Conservation (phyloP, 2,888 invertebrate species). For the Caenorhabditis sulstoni region DNA sequence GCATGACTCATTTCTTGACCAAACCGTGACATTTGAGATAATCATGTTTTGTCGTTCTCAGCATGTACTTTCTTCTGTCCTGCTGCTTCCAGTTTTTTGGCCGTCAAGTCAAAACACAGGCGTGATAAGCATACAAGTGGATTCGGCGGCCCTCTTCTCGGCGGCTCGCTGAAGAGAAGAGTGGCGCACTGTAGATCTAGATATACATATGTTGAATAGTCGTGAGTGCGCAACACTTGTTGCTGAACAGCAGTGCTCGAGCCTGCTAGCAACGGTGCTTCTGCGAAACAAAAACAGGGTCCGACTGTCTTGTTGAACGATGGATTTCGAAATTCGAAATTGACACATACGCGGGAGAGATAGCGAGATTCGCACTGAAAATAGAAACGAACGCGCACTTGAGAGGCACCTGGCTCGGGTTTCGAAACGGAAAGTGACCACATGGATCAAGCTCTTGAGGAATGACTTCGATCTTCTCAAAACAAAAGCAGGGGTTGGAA, state of each 20-base stretch:
- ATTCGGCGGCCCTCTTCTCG: constrained; percentile 38
- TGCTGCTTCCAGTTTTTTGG: constrained; percentile 36
- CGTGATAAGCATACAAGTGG: constrained; percentile 60
- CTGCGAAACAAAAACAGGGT: constrained; percentile 50
- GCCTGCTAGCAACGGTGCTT: constrained; percentile 36
- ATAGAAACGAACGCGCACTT: constrained; percentile 57
- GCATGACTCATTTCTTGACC: constrained; percentile 28
- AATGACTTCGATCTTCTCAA: neutral
- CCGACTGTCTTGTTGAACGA: constrained; percentile 37
- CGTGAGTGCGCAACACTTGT: constrained; percentile 66
- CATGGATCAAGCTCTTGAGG: too few relatives aligned
- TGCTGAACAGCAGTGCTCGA: constrained; percentile 56
- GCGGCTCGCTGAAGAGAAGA: constrained; percentile 43
- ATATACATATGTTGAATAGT: constrained; percentile 61
- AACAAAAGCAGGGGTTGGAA: neutral
- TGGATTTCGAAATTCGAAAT: constrained; percentile 52
- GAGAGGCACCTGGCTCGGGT: constrained; percentile 52
- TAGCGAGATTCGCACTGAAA: constrained; percentile 42
- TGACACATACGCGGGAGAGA: constrained; percentile 36
- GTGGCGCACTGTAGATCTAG: constrained; percentile 45
- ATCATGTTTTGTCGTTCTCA: constrained; percentile 34
- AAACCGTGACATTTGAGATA: constrained; percentile 56
- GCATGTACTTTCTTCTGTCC: constrained; percentile 29
- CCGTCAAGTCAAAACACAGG: constrained; percentile 48
- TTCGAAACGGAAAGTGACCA: constrained; percentile 17